Conservation (phyloP, 2,797 vertebrate genomes). For the Echiichthys vipera region DNA sequence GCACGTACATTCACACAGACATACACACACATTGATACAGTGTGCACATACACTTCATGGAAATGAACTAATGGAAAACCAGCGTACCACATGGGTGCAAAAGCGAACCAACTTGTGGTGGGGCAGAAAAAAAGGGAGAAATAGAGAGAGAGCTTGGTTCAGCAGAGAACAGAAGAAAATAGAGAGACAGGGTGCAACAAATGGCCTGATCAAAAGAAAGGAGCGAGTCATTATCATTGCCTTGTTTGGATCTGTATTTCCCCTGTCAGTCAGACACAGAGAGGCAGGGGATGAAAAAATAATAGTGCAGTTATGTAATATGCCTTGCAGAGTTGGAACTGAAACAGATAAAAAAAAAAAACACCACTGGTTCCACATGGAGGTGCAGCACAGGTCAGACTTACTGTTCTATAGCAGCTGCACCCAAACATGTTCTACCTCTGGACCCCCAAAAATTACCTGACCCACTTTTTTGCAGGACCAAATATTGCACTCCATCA, state of each 20-base stretch:
- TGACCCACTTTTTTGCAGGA: slow-evolving; percentile 27
- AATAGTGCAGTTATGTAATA: slow-evolving; percentile 69
- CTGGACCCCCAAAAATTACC: background rate
- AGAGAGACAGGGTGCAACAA: slow-evolving; percentile 51
- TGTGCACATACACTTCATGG: too few relatives aligned
- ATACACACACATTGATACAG: background rate
- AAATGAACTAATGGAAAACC: slow-evolving; percentile 76
- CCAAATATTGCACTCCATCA: slow-evolving; percentile 13
- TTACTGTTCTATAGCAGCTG: slow-evolving; percentile 29
- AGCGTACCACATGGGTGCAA: slow-evolving; percentile 53
- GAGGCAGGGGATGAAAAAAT: slow-evolving; percentile 65
- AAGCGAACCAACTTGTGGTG: slow-evolving; percentile 43
- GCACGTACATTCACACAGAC: slow-evolving; percentile 26
- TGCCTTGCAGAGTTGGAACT: slow-evolving; percentile 50
- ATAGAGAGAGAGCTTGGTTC: background rate
- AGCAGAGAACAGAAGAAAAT: slow-evolving; percentile 30
- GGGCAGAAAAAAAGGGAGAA: slow-evolving; percentile 12
- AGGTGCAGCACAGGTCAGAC: slow-evolving; percentile 61
- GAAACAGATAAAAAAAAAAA: slow-evolving; percentile 43
- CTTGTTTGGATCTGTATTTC: slow-evolving; percentile 72
- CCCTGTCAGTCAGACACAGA: slow-evolving; percentile 57
- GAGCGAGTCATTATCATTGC: slow-evolving; percentile 70
- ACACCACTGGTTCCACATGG: slow-evolving; percentile 40
- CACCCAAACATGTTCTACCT: slow-evolving; percentile 22
- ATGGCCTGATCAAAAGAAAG: slow-evolving; percentile 55